Evolutionary conservation across 2,888 invertebrate genomes (phyloP).

Genomic region (Tanypteryx hageni): DNA sequence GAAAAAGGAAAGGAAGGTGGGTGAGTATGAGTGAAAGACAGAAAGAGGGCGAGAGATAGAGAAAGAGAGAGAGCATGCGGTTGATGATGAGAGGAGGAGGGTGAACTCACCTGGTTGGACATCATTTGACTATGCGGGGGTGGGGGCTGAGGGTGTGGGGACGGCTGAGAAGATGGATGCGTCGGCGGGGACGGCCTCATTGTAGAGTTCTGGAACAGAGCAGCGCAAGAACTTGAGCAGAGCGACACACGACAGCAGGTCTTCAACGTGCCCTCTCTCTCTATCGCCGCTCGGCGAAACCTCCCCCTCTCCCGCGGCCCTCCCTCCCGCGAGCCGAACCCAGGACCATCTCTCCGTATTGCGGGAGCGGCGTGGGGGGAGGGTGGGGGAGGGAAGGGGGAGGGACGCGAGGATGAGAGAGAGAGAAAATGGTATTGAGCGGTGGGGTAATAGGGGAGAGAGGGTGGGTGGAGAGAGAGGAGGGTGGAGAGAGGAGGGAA

Average conservation of each 20-base stretch:
- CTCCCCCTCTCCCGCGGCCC: conserved; percentile 14
- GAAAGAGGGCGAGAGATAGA: conserved; percentile 2
- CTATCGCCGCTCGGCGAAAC: not conserved
- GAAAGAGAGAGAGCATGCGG: conserved; percentile 37
- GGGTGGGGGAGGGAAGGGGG: not conserved
- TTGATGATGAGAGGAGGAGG: conserved; percentile 26
- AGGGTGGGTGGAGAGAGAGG: not conserved
- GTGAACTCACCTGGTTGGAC: conserved; percentile 82
- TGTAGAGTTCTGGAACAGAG: conserved; percentile 74
- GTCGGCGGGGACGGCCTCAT: conserved; percentile 77
- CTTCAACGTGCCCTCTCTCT: not conserved
- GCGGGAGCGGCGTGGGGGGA: too few relatives aligned
- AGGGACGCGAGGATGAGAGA: not conserved
- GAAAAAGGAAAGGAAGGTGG: not conserved
- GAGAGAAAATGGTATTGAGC: conserved; percentile 6
- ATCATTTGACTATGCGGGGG: conserved; percentile 90
- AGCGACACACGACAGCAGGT: conserved; percentile 23
- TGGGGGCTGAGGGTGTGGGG: conserved; percentile 87
- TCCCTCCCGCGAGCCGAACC: not conserved
- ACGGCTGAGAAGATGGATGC: conserved; percentile 92
- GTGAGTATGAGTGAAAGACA: conserved; percentile 25
- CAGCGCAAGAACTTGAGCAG: conserved; percentile 64
- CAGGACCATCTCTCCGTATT: too few relatives aligned
- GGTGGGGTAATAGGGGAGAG: not conserved
- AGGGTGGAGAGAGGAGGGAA: not conserved